Base-by-base conservation (phyloP, 2,888 invertebrate species). In the Reticulitermes lucifugus region DNA sequence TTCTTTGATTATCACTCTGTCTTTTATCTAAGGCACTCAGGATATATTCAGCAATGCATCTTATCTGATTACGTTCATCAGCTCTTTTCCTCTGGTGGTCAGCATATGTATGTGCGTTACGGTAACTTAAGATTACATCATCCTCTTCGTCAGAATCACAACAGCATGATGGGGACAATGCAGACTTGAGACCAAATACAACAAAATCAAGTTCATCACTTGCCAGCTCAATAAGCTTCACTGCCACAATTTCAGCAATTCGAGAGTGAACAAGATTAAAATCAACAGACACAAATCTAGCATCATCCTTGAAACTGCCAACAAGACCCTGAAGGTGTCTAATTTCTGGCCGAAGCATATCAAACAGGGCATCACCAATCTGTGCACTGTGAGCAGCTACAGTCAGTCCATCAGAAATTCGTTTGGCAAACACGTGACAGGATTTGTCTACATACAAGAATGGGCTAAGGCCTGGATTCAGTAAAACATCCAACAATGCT, bases 311-410 rank as follows among this genome's bases (percentile, higher is more conserved):
- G 89, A 95, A 96, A 70, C 94, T 94, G 83, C 91, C 92, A 77
- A 95, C 94, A 6, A 95, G 92, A 87, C 94, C 93, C 89, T 95
- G 94, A 71, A 96, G 90, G 89, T 95, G 94, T 89, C 94, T 94
- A 0, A 94, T 92, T 91, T 95, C 95, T 0, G 93, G 92, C 88
- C 94, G 93, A n/a, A 95, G 89, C 0, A 93, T 92, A 86, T 93
- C 92, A 0, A 92, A 92, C 0, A 93, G 93, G 0, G 93, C 91
- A 86, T 93, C 93, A 0, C 79, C 83, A 65, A 70, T 55, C 29
- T 43, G 73, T 29, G 75, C 59, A 29, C 71, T 73, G 1, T 70
- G 55, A 21, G 71, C 83, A 9, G 43, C 83, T 22, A 83, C 91
- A 18, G 93, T 89, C 77, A 95, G 90, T 0, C 94, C 93, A 85